These are phyloP conservation scores for Sapajus apella DNA, from an alignment of 2,113 vertebrate genomes.

Conservation along the genomic window DNA sequence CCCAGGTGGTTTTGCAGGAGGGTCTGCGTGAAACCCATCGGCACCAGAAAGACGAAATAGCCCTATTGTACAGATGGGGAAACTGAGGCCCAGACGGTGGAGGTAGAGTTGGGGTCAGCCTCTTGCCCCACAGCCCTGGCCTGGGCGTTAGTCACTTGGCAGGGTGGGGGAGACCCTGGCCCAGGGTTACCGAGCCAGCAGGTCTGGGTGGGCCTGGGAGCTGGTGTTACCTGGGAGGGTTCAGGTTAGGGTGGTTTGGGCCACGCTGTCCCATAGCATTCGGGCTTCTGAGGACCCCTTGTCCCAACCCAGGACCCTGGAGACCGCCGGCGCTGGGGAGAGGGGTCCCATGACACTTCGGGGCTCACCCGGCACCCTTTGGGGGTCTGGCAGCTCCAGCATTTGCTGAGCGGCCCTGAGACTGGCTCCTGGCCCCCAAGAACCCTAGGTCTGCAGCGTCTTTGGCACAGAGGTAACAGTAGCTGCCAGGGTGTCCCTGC, in stretches of 20 bases:
- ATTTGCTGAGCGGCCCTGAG: rapidly evolving
- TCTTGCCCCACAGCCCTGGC: rapidly evolving
- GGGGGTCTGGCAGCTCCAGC: rapidly evolving
- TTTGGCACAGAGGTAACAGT: background rate
- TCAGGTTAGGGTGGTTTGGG: background rate
- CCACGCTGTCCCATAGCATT: background rate
- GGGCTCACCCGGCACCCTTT: background rate
- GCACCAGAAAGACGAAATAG: too few relatives aligned
- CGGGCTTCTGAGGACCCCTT: background rate
- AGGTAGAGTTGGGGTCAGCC: background rate
- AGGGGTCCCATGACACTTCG: background rate
- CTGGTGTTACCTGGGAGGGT: background rate
- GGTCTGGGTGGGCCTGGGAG: background rate
- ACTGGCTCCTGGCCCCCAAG: background rate
- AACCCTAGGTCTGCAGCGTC: rapidly evolving
- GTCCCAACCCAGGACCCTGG: too few relatives aligned
- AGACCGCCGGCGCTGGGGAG: background rate
- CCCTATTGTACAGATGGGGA: background rate
- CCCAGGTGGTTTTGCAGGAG: too few relatives aligned
- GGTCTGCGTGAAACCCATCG: background rate
- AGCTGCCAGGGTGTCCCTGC: background rate
- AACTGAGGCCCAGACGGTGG: background rate
- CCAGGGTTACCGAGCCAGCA: background rate
- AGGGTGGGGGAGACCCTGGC: background rate
- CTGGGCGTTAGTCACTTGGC: background rate